phyloP scores from a whole-genome alignment of 2,113 vertebrate genomes.

The Mastomys coucha region DNA sequence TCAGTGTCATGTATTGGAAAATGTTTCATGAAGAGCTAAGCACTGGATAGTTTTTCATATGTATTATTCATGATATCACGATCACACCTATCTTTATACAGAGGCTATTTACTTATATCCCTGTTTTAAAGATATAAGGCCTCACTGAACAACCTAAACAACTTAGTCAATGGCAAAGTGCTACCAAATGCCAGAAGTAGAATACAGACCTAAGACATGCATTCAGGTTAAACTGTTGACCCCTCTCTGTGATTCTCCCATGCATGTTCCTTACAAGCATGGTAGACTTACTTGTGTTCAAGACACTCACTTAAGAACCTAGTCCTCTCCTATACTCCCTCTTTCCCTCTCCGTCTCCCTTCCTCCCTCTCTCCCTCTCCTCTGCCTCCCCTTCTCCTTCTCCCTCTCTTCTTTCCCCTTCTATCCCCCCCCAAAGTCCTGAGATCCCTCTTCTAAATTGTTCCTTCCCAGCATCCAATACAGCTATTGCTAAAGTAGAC shows the following conservation, averaged over 20 bases:
- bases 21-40: neutral
- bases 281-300: neutral
- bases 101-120: neutral
- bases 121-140: constrained; percentile 39
- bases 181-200: constrained; percentile 3
- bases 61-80: constrained; percentile 11
- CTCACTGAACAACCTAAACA: constrained; percentile 1
- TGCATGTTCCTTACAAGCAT: neutral
- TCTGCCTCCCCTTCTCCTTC: neutral
- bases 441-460: neutral
- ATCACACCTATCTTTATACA: constrained; percentile 9
- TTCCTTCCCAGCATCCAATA: neutral
- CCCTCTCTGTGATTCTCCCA: neutral
- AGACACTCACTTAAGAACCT: neutral
- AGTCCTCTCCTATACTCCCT: neutral
- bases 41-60: constrained; percentile 18
- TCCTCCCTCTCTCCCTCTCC: no score
- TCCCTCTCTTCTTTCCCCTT: neutral
- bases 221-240: neutral
- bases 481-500: neutral
- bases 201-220: neutral
- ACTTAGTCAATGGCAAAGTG: neutral
- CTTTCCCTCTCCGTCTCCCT: no score
- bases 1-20: neutral
- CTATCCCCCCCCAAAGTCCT: neutral